Evolutionary conservation across 2,797 vertebrate genomes (phyloP).

Genomic region (Syngnathus rostellatus): DNA sequence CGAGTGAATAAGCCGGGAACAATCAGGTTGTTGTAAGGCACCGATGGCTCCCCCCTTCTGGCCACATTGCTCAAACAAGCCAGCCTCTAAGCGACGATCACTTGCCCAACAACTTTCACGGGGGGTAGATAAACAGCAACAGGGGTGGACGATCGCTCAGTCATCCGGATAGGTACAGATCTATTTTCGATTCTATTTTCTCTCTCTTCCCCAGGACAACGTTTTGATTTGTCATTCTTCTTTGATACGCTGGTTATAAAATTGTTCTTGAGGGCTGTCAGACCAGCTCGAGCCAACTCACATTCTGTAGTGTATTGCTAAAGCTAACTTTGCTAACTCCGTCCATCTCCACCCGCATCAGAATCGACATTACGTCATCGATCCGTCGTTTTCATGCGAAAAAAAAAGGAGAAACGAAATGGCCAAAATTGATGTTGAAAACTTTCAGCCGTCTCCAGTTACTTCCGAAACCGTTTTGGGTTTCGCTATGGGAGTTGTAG

Average conservation of each 20-base stretch:
- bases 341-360: slow-evolving; percentile 16
- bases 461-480: slow-evolving; percentile 65
- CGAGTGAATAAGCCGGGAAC: slow-evolving; percentile 44
- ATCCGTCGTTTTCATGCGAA: not conserved
- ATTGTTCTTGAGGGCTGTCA: slow-evolving; percentile 41
- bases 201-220: too few relatives aligned
- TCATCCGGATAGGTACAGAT: slow-evolving; percentile 24
- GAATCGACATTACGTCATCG: not conserved
- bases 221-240: not conserved
- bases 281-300: slow-evolving; percentile 31
- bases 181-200: not conserved
- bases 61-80: slow-evolving; percentile 53
- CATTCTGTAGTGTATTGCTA: not conserved
- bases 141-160: not conserved
- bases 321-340: slow-evolving; percentile 30
- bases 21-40: slow-evolving; percentile 60
- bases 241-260: not conserved
- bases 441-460: slow-evolving; percentile 29
- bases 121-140: not conserved
- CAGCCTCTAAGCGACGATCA: slow-evolving; percentile 29
- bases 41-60: slow-evolving; percentile 17
- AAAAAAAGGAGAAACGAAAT: not conserved
- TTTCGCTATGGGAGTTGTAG: slow-evolving; percentile 70
- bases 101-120: slow-evolving; percentile 27
- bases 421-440: not conserved